Evolutionary conservation across 1,140 invertebrate genomes (phyloP).

Genomic region (Solenopsis fugax): DNA sequence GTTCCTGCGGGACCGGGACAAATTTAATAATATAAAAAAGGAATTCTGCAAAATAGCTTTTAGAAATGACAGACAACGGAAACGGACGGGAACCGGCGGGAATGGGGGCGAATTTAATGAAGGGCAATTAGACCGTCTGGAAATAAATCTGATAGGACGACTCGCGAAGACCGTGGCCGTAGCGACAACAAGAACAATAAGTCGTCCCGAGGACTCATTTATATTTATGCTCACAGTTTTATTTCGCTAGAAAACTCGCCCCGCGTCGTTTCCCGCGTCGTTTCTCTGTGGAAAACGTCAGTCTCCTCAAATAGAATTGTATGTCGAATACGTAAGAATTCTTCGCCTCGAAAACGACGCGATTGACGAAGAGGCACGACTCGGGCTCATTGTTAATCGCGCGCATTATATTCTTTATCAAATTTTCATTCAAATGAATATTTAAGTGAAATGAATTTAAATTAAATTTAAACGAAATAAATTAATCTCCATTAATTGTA

Average conservation of each 20-base stretch:
- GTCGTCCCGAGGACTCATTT: constrained; percentile 15
- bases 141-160: constrained; percentile 41
- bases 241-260: not conserved
- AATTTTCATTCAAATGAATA: constrained; percentile 10
- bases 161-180: not conserved
- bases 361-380: not conserved
- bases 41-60: constrained; percentile 28
- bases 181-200: not conserved
- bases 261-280: not conserved
- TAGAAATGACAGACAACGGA: constrained; percentile 27
- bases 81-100: not conserved
- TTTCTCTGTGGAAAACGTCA: not conserved
- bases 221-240: constrained; percentile 3
- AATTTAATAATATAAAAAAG: constrained; percentile 39
- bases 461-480: not conserved
- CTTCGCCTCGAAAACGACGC: not conserved
- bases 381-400: not conserved
- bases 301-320: not conserved
- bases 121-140: constrained; percentile 30
- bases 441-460: not conserved
- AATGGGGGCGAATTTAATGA: constrained; percentile 38
- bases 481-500: not conserved
- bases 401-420: not conserved
- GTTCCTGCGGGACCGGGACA: not conserved
- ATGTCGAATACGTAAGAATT: not conserved